Base-by-base conservation (phyloP, 2,888 invertebrate genomes). In the Pantelozetes paolii region DNA sequence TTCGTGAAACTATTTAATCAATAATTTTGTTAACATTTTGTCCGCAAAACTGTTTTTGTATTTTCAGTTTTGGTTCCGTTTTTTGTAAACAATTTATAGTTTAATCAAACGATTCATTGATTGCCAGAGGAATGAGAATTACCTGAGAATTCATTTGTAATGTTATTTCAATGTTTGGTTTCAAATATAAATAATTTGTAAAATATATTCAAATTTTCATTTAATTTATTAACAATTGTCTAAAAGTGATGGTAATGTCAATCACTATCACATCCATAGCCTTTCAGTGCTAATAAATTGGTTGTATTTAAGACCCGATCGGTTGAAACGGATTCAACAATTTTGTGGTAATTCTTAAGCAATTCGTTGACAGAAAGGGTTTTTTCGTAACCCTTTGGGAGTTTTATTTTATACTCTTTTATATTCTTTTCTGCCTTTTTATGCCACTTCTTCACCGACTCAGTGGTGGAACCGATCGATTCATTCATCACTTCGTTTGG, bases 271-370 rank as follows among this genome's bases (percentile, higher is more conserved):
- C 32, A 40, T 3, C 67, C 67, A 32, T 67, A 67, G 32, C 67
- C 67, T 23, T 67, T 36, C 36, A 67, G 11, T 20, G 67, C 1
- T 6, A 67, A 9, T 13, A 67, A 42, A 67, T 67, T 67, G 20
- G 67, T 67, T 67, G 67, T 23, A 13, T 20, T 67, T 15, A 67
- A 13, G 13, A n/a, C 67, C n/a, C 23, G n/a, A 42, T 67, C 40
- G 0, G n/a, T 42, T 6, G n/a, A 23, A 23, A 67, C 42, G 8
- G 40, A n/a, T 11, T 13, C 40, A 67, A 18, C 23, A 1, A 67
- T 40, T 20, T 67, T 67, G n/a, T 67, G 40, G n/a, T 67, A 67
- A 40, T 67, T 67, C 42, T 67, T 67, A 23, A 67, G 20, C 23
- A 42, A 42, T 2, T 67, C 67, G 40, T 20, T 40, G 1, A 67